These are phyloP conservation scores for Falcunculus frontatus DNA, from an alignment of 2,113 vertebrate species.

Conservation along the genomic window DNA sequence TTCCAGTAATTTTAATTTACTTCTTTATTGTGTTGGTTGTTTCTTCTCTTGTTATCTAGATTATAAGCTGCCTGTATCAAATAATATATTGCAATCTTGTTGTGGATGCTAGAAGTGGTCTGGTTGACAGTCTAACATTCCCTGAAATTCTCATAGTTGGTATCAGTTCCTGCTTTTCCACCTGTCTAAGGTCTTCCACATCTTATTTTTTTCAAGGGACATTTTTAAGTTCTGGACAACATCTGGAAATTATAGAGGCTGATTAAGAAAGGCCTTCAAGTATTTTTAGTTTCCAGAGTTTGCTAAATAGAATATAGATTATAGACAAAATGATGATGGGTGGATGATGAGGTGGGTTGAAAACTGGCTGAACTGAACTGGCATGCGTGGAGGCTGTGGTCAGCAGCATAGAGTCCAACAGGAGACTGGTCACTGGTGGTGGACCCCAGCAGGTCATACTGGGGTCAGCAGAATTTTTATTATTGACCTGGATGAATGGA, in stretches of 20 bases:
- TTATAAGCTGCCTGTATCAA: neutral
- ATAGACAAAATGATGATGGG: neutral
- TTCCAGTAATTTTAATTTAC: neutral
- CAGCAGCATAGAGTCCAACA: neutral
- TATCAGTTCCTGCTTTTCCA: neutral
- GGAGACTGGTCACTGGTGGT: neutral
- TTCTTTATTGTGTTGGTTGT: neutral
- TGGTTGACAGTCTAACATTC: neutral
- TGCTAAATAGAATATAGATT: neutral
- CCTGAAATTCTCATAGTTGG: neutral
- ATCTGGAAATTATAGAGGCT: neutral
- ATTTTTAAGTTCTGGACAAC: neutral
- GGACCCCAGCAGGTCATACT: neutral
- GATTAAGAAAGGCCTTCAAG: neutral
- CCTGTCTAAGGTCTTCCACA: neutral
- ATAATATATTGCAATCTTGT: neutral
- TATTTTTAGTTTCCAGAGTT: neutral
- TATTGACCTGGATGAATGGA: neutral
- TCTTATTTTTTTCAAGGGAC: neutral
- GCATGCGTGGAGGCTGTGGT: neutral
- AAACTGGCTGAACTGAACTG: neutral
- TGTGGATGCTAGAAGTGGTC: neutral
- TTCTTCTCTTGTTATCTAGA: neutral
- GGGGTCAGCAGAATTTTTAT: neutral
- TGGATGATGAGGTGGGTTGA: neutral